These are phyloP conservation scores for Pteromalus puparum DNA, from an alignment of 1,140 invertebrate species.

Conservation along the genomic window DNA sequence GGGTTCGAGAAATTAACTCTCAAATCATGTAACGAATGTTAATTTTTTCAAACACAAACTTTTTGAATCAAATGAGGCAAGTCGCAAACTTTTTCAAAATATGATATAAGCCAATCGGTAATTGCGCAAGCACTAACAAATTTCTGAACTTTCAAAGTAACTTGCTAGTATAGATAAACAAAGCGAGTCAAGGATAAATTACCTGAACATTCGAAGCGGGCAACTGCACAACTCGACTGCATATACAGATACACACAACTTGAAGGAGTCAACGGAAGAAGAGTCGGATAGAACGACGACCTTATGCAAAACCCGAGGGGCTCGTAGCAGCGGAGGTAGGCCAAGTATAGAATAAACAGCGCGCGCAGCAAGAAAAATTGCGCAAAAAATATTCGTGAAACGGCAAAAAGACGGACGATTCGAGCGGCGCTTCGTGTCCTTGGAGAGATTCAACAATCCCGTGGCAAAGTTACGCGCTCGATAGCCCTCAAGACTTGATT, in stretches of 20 bases:
- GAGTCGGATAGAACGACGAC: neutral
- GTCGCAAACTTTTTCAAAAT: too few relatives aligned
- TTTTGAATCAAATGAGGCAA: too few relatives aligned
- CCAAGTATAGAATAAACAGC: conserved; percentile 43
- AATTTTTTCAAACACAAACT: too few relatives aligned
- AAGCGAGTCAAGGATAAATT: neutral
- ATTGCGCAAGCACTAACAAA: neutral
- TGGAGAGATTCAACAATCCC: conserved; percentile 34
- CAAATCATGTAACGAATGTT: too few relatives aligned
- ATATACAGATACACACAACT: neutral
- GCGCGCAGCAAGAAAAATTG: conserved; percentile 20
- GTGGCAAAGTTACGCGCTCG: conserved; percentile 16
- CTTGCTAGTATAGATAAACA: neutral
- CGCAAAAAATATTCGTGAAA: conserved; percentile 29
- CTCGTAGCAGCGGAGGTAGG: neutral
- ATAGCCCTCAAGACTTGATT: neutral
- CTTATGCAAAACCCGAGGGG: conserved; percentile 25
- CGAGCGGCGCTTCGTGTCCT: conserved; percentile 1
- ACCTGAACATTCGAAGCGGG: neutral
- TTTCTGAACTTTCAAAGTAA: neutral
- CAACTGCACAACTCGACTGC: neutral
- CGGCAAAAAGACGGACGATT: conserved; percentile 31
- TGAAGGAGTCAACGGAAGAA: neutral
- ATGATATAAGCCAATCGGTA: too few relatives aligned
- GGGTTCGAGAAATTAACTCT: too few relatives aligned